These are phyloP conservation scores for Hetaerina americana DNA, from an alignment of 1,140 invertebrate species.

Conservation along the genomic window DNA sequence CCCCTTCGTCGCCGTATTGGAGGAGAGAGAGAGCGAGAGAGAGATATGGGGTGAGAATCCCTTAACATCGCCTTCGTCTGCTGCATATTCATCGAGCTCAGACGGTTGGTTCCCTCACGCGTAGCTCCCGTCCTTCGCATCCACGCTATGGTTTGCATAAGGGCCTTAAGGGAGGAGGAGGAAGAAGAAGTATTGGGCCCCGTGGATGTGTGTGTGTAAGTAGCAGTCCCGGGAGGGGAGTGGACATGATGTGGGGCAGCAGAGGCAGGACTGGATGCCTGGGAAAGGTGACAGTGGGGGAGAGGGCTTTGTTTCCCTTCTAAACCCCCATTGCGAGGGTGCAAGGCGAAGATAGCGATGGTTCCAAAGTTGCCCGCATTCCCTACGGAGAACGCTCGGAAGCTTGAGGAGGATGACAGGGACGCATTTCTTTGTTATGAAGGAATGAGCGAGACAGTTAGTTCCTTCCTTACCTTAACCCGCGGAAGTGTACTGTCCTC, in stretches of 20 bases:
- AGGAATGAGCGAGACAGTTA: background rate
- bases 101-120: background rate
- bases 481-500: slow-evolving; percentile 67
- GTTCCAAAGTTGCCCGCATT: no score
- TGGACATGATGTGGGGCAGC: background rate
- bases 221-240: background rate
- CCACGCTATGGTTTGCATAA: background rate
- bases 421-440: no score
- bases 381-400: no score
- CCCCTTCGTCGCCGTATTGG: no score
- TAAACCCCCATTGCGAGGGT: no score
- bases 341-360: no score
- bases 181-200: no score
- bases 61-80: background rate
- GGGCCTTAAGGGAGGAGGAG: background rate
- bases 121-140: background rate
- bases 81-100: background rate
- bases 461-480: slow-evolving; percentile 53
- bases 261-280: background rate
- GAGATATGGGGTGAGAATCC: background rate
- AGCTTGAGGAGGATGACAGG: no score
- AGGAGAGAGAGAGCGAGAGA: no score
- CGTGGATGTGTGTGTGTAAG: no score
- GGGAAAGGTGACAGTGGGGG: background rate
- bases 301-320: no score